phyloP scores from a whole-genome alignment of 2,113 vertebrate species.

The Labeo rohita region DNA sequence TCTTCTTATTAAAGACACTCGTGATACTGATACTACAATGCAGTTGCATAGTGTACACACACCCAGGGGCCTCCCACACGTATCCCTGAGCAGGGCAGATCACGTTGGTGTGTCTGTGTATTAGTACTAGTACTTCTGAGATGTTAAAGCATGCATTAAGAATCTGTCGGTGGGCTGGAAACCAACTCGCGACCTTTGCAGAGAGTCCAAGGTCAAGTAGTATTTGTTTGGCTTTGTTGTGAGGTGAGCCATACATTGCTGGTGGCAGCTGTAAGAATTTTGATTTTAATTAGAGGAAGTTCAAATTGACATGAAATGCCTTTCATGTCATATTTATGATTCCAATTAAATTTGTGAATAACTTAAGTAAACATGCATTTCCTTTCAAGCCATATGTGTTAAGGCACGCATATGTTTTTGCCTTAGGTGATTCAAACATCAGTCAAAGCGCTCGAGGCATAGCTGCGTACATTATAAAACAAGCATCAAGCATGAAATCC shows the following conservation, averaged over 20 bases:
- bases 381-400: neutral
- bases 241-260: neutral
- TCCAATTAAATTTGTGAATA: neutral
- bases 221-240: slow-evolving; percentile 10
- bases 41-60: slow-evolving; percentile 39
- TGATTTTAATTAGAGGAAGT: neutral
- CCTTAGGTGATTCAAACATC: slow-evolving; percentile 15
- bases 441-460: neutral
- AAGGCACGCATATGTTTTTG: neutral
- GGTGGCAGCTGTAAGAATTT: neutral
- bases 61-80: slow-evolving; percentile 30
- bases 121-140: neutral
- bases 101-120: neutral
- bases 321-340: neutral
- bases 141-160: neutral
- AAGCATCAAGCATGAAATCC: slow-evolving; percentile 1
- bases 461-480: slow-evolving; percentile 14
- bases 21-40: slow-evolving; percentile 33
- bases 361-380: neutral
- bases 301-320: neutral
- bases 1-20: slow-evolving; percentile 53
- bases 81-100: slow-evolving; percentile 1
- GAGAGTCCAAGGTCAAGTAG: neutral
- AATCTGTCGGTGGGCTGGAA: neutral
- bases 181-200: neutral